Evolutionary conservation across 2,888 invertebrate species (phyloP).

Genomic region (Heliconius charithonia): DNA sequence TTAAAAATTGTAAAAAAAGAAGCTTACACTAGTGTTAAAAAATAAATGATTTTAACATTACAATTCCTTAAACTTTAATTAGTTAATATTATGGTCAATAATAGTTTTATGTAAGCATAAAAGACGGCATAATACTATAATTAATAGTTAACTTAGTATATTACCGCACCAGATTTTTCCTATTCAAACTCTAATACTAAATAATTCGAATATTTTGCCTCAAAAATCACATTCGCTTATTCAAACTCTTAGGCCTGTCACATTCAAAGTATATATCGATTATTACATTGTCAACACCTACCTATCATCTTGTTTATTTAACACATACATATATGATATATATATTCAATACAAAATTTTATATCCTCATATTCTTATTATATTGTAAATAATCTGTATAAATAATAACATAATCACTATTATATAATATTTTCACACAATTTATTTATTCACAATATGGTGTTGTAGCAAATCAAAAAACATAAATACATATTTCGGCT

Average conservation of each 20-base stretch:
- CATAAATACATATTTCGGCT: not conserved
- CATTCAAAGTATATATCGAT: not conserved
- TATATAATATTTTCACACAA: not conserved
- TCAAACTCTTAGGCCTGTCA: conserved; percentile 1
- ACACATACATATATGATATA: too few species aligned
- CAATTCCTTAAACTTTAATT: not conserved
- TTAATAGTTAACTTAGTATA: not conserved
- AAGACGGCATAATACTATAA: conserved; percentile 14
- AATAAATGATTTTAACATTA: not conserved
- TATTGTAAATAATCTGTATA: not conserved
- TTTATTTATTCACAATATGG: not conserved
- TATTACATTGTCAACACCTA: not conserved
- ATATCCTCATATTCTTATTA: too few species aligned
- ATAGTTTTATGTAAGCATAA: not conserved
- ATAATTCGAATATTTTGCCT: conserved; percentile 5
- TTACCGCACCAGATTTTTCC: conserved; percentile 4
- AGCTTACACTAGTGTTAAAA: not conserved
- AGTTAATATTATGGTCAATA: not conserved
- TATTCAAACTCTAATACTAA: conserved; percentile 8
- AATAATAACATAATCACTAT: not conserved
- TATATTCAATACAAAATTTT: too few species aligned
- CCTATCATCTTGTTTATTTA: not conserved
- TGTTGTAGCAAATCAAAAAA: not conserved
- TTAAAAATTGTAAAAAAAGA: not conserved
- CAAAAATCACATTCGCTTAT: not conserved